A percentile compares a stretch with the other conserved stretches of the same genome.
Conservation (phyloP, 2,888 invertebrate species). For the Eretmocerus hayati region DNA sequence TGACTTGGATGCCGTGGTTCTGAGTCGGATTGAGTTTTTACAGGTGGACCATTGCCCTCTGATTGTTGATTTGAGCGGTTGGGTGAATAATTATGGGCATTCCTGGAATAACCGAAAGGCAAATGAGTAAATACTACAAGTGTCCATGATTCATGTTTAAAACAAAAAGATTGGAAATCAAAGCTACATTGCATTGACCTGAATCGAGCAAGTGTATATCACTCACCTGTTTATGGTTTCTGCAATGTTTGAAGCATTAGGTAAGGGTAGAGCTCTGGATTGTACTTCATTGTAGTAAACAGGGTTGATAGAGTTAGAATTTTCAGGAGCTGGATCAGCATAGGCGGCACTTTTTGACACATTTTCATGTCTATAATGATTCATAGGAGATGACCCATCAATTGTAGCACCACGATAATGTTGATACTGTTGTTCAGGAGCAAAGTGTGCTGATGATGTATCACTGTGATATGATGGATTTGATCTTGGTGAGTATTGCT, state of each 20-base stretch:
- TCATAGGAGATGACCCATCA: constrained; percentile 28
- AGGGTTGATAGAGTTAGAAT: constrained; percentile 26
- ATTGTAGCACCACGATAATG: constrained; percentile 30
- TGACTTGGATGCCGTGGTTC: background rate
- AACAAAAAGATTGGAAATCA: too few relatives aligned
- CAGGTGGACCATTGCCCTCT: constrained; percentile 7
- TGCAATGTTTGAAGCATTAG: constrained; percentile 2
- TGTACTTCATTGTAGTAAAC: constrained; percentile 32
- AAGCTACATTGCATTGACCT: too few relatives aligned
- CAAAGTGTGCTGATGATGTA: constrained; percentile 34
- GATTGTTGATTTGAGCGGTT: constrained; percentile 11
- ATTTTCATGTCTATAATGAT: constrained; percentile 34
- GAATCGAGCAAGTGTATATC: background rate
- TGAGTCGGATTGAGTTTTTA: background rate
- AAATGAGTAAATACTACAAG: too few relatives aligned
- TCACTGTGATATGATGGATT: constrained; percentile 37
- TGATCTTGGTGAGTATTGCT: constrained; percentile 33
- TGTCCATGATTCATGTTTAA: background rate
- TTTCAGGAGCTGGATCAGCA: constrained; percentile 29
- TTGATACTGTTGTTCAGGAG: constrained; percentile 38
- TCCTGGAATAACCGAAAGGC: too few relatives aligned
- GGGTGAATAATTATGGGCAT: constrained; percentile 14
- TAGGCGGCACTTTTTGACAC: constrained; percentile 35
- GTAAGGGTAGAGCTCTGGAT: constrained; percentile 33
- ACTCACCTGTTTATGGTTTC: constrained; percentile 15